phyloP scores from a whole-genome alignment of 92 coral and sea anemone genomes.

The Porites rus region DNA sequence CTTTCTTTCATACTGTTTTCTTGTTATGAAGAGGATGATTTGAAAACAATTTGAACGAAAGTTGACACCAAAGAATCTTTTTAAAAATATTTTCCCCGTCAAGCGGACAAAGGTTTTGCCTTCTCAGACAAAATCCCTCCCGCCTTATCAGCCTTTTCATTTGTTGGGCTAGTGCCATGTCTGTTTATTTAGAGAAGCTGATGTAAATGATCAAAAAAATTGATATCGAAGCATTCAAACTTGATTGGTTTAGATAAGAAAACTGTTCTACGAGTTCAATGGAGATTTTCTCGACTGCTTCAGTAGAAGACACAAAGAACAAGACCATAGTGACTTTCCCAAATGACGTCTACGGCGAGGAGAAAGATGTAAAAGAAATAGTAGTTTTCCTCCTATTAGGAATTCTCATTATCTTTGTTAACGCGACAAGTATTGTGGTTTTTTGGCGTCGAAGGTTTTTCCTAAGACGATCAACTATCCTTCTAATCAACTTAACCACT shows the following conservation, averaged over 20 bases:
- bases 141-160: too few species aligned
- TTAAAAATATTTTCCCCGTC: too few species aligned
- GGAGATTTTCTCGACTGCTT: background rate
- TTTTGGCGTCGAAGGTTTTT: constrained; percentile 15
- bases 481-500: constrained; percentile 1
- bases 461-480: constrained; percentile 2
- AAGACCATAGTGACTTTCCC: background rate
- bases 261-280: background rate
- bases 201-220: too few species aligned
- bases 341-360: background rate
- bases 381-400: background rate
- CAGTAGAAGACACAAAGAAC: background rate
- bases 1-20: too few species aligned
- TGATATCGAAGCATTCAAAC: too few species aligned
- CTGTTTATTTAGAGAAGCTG: too few species aligned
- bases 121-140: too few species aligned
- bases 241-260: background rate
- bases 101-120: too few species aligned
- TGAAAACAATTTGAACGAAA: too few species aligned
- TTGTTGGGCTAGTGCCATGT: too few species aligned
- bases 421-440: background rate
- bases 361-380: background rate
- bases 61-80: too few species aligned
- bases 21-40: too few species aligned
- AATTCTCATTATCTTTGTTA: constrained; percentile 9